Evolutionary conservation across 2,797 vertebrate species (phyloP).

Genomic region (Alcedo atthis): DNA sequence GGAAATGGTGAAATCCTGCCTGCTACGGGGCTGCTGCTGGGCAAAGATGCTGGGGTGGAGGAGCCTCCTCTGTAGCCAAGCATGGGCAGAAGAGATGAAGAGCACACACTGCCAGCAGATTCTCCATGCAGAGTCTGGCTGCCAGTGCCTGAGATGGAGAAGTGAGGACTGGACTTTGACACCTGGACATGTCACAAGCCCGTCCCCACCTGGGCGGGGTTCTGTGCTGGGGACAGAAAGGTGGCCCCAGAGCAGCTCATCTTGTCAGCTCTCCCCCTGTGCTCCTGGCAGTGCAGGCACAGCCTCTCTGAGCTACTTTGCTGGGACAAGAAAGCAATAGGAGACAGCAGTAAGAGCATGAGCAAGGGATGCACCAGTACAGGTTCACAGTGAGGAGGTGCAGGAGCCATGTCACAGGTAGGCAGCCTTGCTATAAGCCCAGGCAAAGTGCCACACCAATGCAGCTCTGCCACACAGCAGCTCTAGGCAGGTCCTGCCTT

Average conservation of each 20-base stretch:
- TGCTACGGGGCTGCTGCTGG: neutral
- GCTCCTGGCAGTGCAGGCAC: neutral
- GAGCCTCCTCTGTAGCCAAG: neutral
- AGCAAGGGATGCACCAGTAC: neutral
- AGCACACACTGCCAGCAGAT: neutral
- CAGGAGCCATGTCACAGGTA: neutral
- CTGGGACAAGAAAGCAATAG: neutral
- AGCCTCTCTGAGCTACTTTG: neutral
- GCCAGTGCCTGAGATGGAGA: neutral
- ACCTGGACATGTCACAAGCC: neutral
- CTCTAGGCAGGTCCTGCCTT: accelerated
- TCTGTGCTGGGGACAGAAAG: neutral
- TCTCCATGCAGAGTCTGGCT: neutral
- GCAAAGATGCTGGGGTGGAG: neutral
- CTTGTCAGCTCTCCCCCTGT: neutral
- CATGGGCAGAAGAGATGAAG: neutral
- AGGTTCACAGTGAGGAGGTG: accelerated
- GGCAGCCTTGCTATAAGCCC: neutral
- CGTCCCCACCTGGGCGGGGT: neutral
- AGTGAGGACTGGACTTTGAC: neutral
- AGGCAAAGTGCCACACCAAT: neutral
- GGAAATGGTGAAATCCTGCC: neutral
- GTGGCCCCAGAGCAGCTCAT: neutral
- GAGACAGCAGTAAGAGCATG: neutral
- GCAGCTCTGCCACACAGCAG: neutral